Evolutionary conservation across 2,797 vertebrate species (phyloP).

Genomic region (Halcyon leucocephala): DNA sequence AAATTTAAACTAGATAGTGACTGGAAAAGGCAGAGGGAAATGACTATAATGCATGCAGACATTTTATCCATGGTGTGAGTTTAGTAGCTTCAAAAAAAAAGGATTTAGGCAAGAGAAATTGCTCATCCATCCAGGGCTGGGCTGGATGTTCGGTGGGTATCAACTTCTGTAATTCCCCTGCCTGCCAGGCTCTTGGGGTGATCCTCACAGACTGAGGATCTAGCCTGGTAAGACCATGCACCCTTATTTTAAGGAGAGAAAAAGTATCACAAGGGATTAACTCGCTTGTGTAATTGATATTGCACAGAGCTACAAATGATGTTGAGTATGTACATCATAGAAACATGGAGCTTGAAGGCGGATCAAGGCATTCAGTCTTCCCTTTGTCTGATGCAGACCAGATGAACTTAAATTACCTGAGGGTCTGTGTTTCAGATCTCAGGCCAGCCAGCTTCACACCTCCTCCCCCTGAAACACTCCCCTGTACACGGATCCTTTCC

Average conservation of each 20-base stretch:
- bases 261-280: neutral
- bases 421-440: neutral
- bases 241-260: neutral
- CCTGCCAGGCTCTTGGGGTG: neutral
- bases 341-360: neutral
- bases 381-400: neutral
- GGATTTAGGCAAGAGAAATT: neutral
- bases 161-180: neutral
- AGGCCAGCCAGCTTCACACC: neutral
- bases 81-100: neutral
- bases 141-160: neutral
- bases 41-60: neutral
- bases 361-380: neutral
- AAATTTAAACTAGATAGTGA: neutral
- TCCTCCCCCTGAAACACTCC: neutral
- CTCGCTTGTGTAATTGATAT: neutral
- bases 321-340: neutral
- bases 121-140: neutral
- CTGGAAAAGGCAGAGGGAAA: slow-evolving; percentile 5
- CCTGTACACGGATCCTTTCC: neutral
- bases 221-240: neutral
- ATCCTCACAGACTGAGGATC: neutral
- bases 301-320: neutral
- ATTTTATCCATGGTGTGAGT: neutral
- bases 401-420: neutral